Base-by-base conservation (phyloP, 2,888 invertebrate species). In the Crioceris asparagi region DNA sequence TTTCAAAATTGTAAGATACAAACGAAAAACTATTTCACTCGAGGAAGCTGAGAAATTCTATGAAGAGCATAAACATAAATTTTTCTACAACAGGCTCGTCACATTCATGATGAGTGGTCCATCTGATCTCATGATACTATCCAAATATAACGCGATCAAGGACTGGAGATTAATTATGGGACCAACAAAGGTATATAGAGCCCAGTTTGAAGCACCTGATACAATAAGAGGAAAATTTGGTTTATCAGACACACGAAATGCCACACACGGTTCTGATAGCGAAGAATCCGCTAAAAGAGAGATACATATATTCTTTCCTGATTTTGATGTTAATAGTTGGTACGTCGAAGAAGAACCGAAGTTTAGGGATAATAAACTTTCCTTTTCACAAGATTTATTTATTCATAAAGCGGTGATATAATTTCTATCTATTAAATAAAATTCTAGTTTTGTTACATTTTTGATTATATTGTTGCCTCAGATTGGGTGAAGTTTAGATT, bases 181-280 rank as follows among this genome's bases (percentile, higher is more conserved):
- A 0, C 92, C 93, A 2, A 93, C 94, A 0, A 90, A 90, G 67
- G 85, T 83, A 0, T 84, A 71, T 56, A 79, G 78, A 59, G 80
- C 87, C 1, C 79, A 87, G 41, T 84, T 79, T 55, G 74, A 75
- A 38, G 74, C 79, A 36, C 92, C 92, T 0, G 61, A 79, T 36
- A 77, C 82, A 35, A 77, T 96, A 43, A 69, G 96, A 50, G 87
- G 87, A 2, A 68, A 72, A 55, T 90, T 81, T 67, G 94, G 94
- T 0, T 68, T 94, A 12, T 87, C 93, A 0, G 96, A 96, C 60
- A 94, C 96, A 0, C 75, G 94, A 52, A 96, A 96, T 69, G 90
- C 86, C 2, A 81, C 84, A 7, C 96, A 96, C 67, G 94, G 94
- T 11, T 92, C 94, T 58, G 88, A 88, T 73, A 84, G 85, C 0